These are phyloP conservation scores for Boloria euphrosyne DNA, from an alignment of 2,888 invertebrate species.

Conservation along the genomic window DNA sequence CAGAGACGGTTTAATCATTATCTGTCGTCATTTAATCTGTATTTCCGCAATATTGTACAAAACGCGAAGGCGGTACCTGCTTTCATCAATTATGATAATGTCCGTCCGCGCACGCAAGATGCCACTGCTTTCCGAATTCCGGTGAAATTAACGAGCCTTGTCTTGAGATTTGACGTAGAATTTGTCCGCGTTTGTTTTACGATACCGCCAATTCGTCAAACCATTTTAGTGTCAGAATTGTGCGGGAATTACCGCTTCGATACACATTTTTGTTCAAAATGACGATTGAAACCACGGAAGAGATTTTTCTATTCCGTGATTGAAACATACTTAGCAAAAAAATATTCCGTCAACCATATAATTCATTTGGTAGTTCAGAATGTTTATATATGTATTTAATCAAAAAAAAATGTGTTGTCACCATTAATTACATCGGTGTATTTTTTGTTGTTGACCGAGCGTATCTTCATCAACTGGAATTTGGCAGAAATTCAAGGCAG, in stretches of 20 bases:
- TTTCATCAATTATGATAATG: conserved; percentile 81
- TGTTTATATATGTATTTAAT: too few species aligned
- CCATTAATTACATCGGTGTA: too few species aligned
- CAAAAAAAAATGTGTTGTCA: too few species aligned
- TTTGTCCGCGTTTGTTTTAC: conserved; percentile 11
- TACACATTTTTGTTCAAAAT: background rate
- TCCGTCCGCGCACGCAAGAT: conserved; percentile 43
- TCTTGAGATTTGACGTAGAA: conserved; percentile 21
- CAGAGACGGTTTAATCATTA: background rate
- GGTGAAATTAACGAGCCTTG: conserved; percentile 49
- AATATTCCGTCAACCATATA: too few species aligned
- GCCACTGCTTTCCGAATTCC: conserved; percentile 63
- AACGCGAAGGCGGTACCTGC: conserved; percentile 51
- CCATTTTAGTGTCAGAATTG: background rate
- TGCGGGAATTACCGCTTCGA: conserved; percentile 5
- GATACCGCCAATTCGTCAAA: conserved; percentile 5
- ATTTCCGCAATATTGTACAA: conserved; percentile 1
- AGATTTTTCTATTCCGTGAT: too few species aligned
- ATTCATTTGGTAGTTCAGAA: too few species aligned
- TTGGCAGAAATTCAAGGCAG: too few species aligned
- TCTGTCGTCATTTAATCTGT: background rate
- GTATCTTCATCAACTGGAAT: too few species aligned
- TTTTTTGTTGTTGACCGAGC: too few species aligned
- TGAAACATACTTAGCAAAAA: too few species aligned
- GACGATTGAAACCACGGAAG: background rate